Conservation (phyloP, 2,888 invertebrate genomes). For the Toxonevra muliebris region DNA sequence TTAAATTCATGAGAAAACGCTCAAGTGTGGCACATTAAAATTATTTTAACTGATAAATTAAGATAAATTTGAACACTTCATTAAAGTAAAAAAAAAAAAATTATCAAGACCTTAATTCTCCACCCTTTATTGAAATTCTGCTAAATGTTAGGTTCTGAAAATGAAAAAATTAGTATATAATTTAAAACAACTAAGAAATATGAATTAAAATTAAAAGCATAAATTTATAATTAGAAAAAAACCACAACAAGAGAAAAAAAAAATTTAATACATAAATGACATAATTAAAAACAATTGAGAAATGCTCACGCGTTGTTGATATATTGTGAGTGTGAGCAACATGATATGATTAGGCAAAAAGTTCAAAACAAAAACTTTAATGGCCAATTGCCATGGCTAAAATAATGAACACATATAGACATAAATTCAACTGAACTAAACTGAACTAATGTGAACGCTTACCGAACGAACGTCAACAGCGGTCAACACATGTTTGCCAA, state of each 20-base stretch:
- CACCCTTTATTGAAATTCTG: no score
- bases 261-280: conserved; percentile 13
- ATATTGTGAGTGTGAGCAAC: neutral
- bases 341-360: conserved; percentile 21
- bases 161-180: conserved; percentile 15
- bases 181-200: neutral
- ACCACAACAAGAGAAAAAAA: neutral
- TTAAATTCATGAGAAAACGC: no score
- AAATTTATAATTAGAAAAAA: neutral
- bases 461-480: conserved; percentile 15
- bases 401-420: conserved; percentile 25
- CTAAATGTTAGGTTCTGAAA: neutral
- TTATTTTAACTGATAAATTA: no score
- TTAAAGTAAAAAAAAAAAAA: no score
- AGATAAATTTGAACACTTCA: no score
- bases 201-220: neutral
- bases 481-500: conserved; percentile 23
- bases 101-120: no score
- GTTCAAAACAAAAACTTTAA: conserved; percentile 28
- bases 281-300: conserved; percentile 29
- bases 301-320: neutral
- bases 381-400: conserved; percentile 36
- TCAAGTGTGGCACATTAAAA: no score
- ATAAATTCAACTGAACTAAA: conserved; percentile 3
- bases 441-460: neutral